Percentiles rank a stretch among this genome's conserved stretches.
Evolutionary conservation across 2,888 invertebrate species (phyloP).

Genomic region (Drosophila siamana): DNA sequence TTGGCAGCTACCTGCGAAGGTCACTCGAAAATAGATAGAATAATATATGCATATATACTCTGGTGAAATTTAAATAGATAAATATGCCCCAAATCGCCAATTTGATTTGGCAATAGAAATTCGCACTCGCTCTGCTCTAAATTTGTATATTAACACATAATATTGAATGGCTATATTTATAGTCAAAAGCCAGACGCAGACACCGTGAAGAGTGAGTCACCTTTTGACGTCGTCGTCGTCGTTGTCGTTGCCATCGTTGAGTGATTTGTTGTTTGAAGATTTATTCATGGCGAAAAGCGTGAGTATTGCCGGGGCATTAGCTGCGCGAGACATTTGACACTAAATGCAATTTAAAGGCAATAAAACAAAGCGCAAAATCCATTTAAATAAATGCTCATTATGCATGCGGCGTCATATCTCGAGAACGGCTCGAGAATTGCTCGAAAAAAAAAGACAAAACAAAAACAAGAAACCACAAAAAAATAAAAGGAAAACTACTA

Average conservation of each 20-base stretch:
- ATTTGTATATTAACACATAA: constrained; percentile 37
- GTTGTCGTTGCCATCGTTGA: constrained; percentile 50
- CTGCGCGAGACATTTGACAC: constrained; percentile 74
- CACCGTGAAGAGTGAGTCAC: constrained; percentile 55
- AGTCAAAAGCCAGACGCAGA: constrained; percentile 41
- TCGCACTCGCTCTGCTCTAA: constrained; percentile 31
- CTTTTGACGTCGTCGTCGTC: constrained; percentile 55
- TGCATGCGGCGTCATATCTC: constrained; percentile 80
- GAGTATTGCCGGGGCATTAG: constrained; percentile 51
- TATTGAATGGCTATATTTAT: constrained; percentile 38
- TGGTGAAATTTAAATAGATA: constrained; percentile 35
- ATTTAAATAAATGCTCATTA: constrained; percentile 77
- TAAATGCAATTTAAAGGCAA: constrained; percentile 79
- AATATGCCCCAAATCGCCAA: constrained; percentile 52
- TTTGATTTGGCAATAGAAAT: constrained; percentile 39
- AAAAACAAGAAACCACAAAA: constrained; percentile 2
- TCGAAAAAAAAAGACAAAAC: constrained; percentile 17
- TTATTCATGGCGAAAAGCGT: constrained; percentile 55
- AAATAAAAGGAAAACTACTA: neutral
- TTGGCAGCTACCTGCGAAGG: constrained; percentile 55
- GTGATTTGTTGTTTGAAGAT: constrained; percentile 71
- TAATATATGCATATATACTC: constrained; percentile 20
- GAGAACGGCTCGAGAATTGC: constrained; percentile 69
- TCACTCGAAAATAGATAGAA: constrained; percentile 47
- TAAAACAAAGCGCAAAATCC: constrained; percentile 71